These are phyloP conservation scores for Atractosteus spatula DNA, from an alignment of 2,113 vertebrate species.

Conservation along the genomic window DNA sequence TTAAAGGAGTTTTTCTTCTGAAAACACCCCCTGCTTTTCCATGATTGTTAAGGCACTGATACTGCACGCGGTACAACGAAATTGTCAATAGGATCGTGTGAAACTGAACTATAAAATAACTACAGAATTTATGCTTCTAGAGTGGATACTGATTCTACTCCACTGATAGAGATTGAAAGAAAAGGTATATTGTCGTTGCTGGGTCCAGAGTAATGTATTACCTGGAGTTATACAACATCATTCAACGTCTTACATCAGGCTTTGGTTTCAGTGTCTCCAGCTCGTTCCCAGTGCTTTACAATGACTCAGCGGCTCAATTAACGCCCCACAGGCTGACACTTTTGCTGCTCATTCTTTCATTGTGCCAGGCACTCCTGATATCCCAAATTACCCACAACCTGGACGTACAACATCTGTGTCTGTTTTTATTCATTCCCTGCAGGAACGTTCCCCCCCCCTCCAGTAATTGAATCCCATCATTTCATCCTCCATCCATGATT, in stretches of 20 bases:
- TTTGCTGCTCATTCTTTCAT: too few species aligned
- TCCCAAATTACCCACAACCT: too few species aligned
- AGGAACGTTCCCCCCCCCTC: background rate
- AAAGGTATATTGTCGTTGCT: slow-evolving; percentile 77
- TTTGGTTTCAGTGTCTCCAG: slow-evolving; percentile 60
- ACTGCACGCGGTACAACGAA: slow-evolving; percentile 39
- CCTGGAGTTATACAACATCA: slow-evolving; percentile 58
- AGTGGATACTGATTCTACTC: slow-evolving; percentile 60
- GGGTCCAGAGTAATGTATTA: slow-evolving; percentile 71
- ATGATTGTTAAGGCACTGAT: slow-evolving; percentile 68
- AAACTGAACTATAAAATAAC: slow-evolving; percentile 41
- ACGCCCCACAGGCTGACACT: too few species aligned
- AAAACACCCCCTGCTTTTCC: slow-evolving; percentile 7
- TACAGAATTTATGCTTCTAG: slow-evolving; percentile 48
- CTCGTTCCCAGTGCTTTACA: background rate
- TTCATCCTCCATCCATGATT: too few species aligned
- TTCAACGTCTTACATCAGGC: slow-evolving; percentile 54
- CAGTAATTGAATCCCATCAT: too few species aligned
- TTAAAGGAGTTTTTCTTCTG: background rate
- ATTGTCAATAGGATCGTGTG: slow-evolving; percentile 41
- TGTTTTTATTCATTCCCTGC: background rate
- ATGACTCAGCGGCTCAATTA: background rate
- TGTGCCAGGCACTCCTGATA: too few species aligned
- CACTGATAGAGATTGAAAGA: slow-evolving; percentile 52
- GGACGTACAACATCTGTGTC: slow-evolving; percentile 5